Evolutionary conservation across 2,888 invertebrate genomes (phyloP).

Genomic region (Pachycephus smyrnensis): DNA sequence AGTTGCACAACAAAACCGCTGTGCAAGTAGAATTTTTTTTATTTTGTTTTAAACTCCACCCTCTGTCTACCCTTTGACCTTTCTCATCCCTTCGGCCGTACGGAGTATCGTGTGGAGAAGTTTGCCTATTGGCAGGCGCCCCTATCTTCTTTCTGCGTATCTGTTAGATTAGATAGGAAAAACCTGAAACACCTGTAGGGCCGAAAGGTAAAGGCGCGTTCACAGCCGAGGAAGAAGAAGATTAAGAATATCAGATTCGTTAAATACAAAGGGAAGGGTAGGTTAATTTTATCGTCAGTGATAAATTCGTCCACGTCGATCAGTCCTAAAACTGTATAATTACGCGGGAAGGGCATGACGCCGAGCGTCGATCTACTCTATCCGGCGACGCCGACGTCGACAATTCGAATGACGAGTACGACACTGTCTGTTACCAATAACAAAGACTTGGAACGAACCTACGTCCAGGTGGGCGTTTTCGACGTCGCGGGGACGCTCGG

Average conservation of each 20-base stretch:
- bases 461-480: not conserved
- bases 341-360: not conserved
- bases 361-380: not conserved
- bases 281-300: not conserved
- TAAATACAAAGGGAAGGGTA: not conserved
- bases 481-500: not conserved
- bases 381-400: not conserved
- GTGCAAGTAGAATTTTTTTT: not conserved
- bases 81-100: not conserved
- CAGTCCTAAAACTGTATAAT: not conserved
- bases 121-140: not conserved
- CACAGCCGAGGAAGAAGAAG: not conserved
- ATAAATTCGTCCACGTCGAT: not conserved
- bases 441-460: too few species aligned
- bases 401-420: not conserved
- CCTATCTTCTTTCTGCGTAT: not conserved
- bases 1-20: not conserved
- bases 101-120: not conserved
- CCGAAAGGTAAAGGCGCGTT: not conserved
- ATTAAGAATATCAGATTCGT: not conserved
- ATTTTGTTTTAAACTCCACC: not conserved
- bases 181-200: not conserved
- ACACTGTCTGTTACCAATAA: too few species aligned
- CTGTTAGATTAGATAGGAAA: not conserved
- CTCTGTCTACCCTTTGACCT: not conserved